A percentile compares a stretch with the other conserved stretches of the same genome.
Conservation (phyloP, 2,113 vertebrate species). For the Apistogramma diplotaenia region DNA sequence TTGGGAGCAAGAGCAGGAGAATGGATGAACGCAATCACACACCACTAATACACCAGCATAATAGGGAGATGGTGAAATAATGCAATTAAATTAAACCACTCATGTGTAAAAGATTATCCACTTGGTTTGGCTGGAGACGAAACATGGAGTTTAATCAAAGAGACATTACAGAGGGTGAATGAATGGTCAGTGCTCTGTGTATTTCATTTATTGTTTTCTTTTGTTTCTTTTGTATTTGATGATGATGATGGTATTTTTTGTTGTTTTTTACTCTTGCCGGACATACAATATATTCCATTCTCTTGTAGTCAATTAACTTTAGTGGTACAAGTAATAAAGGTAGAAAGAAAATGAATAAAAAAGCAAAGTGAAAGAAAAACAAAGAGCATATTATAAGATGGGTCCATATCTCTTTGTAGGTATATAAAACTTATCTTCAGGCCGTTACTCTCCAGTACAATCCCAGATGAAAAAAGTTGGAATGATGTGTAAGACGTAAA, state of each 20-base stretch:
- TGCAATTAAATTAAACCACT: conserved; percentile 60
- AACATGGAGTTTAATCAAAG: conserved; percentile 39
- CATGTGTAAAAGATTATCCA: conserved; percentile 54
- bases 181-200: neutral
- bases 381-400: neutral
- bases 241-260: neutral
- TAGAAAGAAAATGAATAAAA: neutral
- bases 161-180: conserved; percentile 33
- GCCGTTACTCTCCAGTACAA: neutral
- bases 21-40: conserved; percentile 32
- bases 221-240: neutral
- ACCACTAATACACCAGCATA: conserved; percentile 30
- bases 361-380: neutral
- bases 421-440: accelerated
- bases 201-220: neutral
- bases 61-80: conserved; percentile 45
- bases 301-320: neutral
- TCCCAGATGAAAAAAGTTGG: neutral
- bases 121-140: conserved; percentile 12
- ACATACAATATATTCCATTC: neutral
- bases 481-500: no score
- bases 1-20: neutral
- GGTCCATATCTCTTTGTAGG: neutral
- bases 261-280: neutral
- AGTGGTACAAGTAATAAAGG: neutral